phyloP scores from a whole-genome alignment of 2,113 vertebrate species.

The Paradisaea rubra region DNA sequence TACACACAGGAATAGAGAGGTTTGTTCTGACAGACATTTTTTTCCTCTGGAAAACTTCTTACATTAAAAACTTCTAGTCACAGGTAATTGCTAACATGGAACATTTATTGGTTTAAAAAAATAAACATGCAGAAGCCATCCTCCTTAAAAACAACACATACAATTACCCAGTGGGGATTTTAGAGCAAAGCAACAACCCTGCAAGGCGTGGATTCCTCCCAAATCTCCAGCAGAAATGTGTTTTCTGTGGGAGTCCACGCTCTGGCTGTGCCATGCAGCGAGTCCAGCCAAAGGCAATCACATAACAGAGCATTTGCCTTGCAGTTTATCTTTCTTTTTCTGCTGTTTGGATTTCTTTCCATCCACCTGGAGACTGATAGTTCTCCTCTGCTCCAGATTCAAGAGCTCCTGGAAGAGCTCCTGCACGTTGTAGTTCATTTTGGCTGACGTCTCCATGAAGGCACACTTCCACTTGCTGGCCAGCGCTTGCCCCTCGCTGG shows the following conservation, averaged over 20 bases:
- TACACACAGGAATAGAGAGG: not conserved
- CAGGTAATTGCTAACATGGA: not conserved
- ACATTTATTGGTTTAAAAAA: constrained; percentile 21
- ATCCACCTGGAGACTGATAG: constrained; percentile 58
- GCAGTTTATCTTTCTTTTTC: constrained; percentile 62
- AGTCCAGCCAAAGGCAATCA: constrained; percentile 25
- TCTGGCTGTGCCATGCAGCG: not conserved
- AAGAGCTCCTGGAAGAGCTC: constrained; percentile 73
- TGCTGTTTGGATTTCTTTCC: constrained; percentile 68
- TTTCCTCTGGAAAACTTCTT: not conserved
- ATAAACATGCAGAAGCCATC: constrained; percentile 42
- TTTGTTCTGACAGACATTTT: not conserved
- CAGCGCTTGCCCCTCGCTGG: constrained; percentile 61
- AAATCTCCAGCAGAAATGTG: not conserved
- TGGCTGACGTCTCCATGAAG: constrained; percentile 73
- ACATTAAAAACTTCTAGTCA: not conserved
- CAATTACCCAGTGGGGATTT: not conserved
- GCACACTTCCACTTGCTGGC: constrained; percentile 71
- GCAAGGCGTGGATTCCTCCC: not conserved
- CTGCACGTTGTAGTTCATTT: constrained; percentile 70
- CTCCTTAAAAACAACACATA: not conserved
- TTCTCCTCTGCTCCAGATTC: constrained; percentile 67
- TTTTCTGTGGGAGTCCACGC: not conserved
- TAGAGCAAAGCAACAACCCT: not conserved
- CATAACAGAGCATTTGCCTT: constrained; percentile 71